These are phyloP conservation scores for Struthio camelus DNA, from an alignment of 2,113 vertebrate genomes.

Conservation along the genomic window DNA sequence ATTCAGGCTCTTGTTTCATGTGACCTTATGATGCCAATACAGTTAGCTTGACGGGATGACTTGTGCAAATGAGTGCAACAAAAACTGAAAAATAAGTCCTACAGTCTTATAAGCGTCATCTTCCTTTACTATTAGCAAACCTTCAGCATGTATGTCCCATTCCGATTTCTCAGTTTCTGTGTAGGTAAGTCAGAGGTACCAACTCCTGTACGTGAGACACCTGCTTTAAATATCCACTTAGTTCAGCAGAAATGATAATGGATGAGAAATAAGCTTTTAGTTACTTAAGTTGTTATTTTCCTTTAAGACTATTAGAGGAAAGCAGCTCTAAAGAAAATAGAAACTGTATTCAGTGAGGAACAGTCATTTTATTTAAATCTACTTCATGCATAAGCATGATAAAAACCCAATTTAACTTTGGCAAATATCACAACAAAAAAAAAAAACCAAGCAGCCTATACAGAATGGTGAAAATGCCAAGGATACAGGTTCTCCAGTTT, in stretches of 20 bases:
- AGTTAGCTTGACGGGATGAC: no score
- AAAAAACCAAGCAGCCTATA: conserved; percentile 82
- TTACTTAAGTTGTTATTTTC: not conserved
- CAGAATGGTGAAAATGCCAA: conserved; percentile 82
- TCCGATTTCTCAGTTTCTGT: not conserved
- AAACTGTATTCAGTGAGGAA: conserved; percentile 61
- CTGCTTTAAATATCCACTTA: not conserved
- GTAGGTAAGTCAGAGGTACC: accelerated
- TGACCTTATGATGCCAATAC: no score
- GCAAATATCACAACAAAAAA: conserved; percentile 82
- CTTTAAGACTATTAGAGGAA: not conserved
- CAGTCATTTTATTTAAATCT: conserved; percentile 89
- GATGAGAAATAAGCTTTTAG: not conserved
- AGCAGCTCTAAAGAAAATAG: not conserved
- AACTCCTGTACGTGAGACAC: not conserved
- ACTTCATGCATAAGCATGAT: conserved; percentile 83
- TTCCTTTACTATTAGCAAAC: not conserved
- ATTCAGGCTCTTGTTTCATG: no score
- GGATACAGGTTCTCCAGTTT: conserved; percentile 80
- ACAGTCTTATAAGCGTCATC: not conserved
- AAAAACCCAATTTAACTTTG: conserved; percentile 88
- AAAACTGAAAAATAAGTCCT: no score
- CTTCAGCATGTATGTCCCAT: not conserved
- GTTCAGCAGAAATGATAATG: not conserved
- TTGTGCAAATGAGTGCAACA: no score